phyloP scores from a whole-genome alignment of 2,888 invertebrate species.

The Tanytarsus gracilentus region DNA sequence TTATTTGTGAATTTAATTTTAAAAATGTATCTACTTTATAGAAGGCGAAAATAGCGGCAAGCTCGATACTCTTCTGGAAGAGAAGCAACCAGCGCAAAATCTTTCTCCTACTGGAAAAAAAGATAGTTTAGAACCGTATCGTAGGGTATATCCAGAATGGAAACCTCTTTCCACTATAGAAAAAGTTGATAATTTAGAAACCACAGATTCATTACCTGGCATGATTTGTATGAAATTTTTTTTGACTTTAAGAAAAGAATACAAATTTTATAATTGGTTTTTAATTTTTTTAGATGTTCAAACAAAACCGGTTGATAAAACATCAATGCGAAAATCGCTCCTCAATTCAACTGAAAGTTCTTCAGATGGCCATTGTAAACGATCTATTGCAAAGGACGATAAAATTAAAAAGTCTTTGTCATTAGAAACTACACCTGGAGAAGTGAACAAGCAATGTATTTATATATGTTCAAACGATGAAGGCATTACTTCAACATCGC shows the following conservation, averaged over 20 bases:
- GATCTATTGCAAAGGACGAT: no score
- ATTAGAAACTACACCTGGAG: no score
- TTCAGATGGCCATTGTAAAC: no score
- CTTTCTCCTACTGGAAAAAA: no score
- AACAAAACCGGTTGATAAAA: slow-evolving; percentile 4
- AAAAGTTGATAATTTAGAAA: slow-evolving; percentile 71
- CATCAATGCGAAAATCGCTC: slow-evolving; percentile 3
- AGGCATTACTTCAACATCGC: no score
- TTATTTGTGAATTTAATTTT: background rate
- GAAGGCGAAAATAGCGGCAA: slow-evolving; percentile 70
- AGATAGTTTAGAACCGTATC: slow-evolving; percentile 46
- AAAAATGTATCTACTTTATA: slow-evolving; percentile 36
- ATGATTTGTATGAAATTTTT: slow-evolving; percentile 31
- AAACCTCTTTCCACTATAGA: slow-evolving; percentile 68
- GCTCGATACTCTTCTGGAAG: slow-evolving; percentile 51
- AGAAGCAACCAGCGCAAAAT: background rate
- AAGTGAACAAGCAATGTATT: no score
- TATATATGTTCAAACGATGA: no score
- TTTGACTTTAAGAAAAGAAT: no score
- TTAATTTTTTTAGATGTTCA: slow-evolving; percentile 12
- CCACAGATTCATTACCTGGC: slow-evolving; percentile 84
- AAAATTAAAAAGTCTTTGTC: no score
- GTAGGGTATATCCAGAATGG: slow-evolving; percentile 67
- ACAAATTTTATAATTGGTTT: no score
- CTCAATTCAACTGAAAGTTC: no score